Conservation (phyloP, 2,113 vertebrate species). For the Ictalurus punctatus region DNA sequence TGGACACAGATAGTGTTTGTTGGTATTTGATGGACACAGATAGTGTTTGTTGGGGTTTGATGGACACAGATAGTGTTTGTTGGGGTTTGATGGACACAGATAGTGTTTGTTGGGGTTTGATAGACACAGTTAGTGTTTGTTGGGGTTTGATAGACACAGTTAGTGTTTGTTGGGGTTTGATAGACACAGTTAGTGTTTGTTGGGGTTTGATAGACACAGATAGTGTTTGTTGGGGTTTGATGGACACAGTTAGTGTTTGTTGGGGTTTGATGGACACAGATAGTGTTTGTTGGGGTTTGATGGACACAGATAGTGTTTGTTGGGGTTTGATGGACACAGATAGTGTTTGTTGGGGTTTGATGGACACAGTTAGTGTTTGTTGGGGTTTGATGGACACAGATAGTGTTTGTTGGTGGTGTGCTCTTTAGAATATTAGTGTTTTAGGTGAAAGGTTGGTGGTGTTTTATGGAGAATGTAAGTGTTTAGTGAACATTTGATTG, state of each 20-base stretch:
- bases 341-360: not conserved
- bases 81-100: too few species aligned
- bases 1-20: too few species aligned
- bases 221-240: not conserved
- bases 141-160: not conserved
- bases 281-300: not conserved
- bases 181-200: too few species aligned
- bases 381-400: not conserved
- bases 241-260: not conserved
- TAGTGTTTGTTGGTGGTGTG: not conserved
- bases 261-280: too few species aligned
- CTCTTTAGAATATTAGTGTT: too few species aligned
- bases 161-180: not conserved
- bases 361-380: not conserved
- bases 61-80: not conserved
- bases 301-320: not conserved
- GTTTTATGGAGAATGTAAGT: too few species aligned
- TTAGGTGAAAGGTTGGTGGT: not conserved
- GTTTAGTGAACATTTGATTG: too few species aligned
- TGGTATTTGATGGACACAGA: not conserved
- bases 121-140: not conserved
- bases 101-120: not conserved
- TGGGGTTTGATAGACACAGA: not conserved
- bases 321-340: too few species aligned
- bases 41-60: not conserved